These are phyloP conservation scores for Pogonognathellus flavescens DNA, from an alignment of 1,140 invertebrate genomes.

Conservation along the genomic window DNA sequence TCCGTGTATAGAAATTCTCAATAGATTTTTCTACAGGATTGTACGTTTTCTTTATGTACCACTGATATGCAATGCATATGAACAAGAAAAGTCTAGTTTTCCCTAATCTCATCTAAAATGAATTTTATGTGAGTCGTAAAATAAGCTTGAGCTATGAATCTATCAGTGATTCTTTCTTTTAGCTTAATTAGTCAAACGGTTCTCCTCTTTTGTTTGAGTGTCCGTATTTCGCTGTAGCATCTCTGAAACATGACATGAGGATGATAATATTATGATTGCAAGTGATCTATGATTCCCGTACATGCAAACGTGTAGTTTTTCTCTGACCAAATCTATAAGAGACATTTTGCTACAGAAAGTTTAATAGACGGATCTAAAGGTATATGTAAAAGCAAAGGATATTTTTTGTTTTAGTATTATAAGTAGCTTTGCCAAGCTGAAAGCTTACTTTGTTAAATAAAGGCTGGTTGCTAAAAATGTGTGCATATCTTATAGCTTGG, in stretches of 20 bases:
- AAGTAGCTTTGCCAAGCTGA: too few species aligned
- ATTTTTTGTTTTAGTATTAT: too few species aligned
- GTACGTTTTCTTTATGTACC: too few species aligned
- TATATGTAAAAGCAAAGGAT: too few species aligned
- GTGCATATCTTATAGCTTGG: too few species aligned
- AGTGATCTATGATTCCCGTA: constrained; percentile 10
- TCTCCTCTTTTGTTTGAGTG: neutral
- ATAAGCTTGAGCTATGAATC: neutral
- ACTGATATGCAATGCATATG: too few species aligned
- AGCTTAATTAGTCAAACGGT: constrained; percentile 26
- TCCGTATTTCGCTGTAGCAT: neutral
- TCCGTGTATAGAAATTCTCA: neutral
- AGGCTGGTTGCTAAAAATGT: too few species aligned
- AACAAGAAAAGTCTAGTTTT: neutral
- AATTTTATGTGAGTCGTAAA: constrained; percentile 22
- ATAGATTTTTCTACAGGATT: too few species aligned
- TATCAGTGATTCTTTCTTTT: neutral
- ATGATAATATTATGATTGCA: constrained; percentile 25
- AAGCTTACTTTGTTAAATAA: too few species aligned
- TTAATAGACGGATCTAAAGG: too few species aligned
- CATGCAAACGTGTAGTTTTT: constrained; percentile 19
- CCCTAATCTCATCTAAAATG: constrained; percentile 15
- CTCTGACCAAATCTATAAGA: too few species aligned
- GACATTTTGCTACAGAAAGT: too few species aligned
- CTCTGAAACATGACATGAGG: constrained; percentile 6